phyloP scores from a whole-genome alignment of 1,140 invertebrate species.

The Dendrolimus kikuchii region DNA sequence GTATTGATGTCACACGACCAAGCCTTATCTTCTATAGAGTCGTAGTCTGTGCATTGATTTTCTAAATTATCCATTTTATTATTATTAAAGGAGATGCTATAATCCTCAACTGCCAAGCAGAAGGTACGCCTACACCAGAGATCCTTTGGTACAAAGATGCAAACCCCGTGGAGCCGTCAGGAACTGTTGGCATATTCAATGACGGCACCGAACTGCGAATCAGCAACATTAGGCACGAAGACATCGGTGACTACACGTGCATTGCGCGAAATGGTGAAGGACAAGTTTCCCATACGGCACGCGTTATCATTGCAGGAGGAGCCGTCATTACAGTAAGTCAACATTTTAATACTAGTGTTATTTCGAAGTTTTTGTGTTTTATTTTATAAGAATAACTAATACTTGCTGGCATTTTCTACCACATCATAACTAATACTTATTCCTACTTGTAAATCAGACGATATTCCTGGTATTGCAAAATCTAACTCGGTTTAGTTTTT shows the following conservation, averaged over 20 bases:
- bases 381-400: too few relatives aligned
- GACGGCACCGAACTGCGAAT: constrained; percentile 94
- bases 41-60: too few relatives aligned
- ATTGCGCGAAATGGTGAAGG: constrained; percentile 95
- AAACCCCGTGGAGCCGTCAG: constrained; percentile 88
- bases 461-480: too few relatives aligned
- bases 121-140: constrained; percentile 92
- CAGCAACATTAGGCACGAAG: constrained; percentile 89
- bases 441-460: too few relatives aligned
- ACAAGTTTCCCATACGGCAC: constrained; percentile 92
- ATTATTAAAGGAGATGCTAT: constrained; percentile 85
- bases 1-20: too few relatives aligned
- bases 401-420: too few relatives aligned
- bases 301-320: constrained; percentile 95
- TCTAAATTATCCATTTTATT: neutral
- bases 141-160: constrained; percentile 95
- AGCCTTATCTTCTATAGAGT: too few relatives aligned
- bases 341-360: neutral
- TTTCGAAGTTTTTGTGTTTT: neutral
- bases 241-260: constrained; percentile 96
- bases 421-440: too few relatives aligned
- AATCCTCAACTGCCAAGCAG: constrained; percentile 95
- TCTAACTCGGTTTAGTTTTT: too few relatives aligned
- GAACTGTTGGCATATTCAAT: constrained; percentile 90
- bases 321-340: constrained; percentile 79